phyloP scores from a whole-genome alignment of 2,888 invertebrate species.

The Cryptocephalus primarius region DNA sequence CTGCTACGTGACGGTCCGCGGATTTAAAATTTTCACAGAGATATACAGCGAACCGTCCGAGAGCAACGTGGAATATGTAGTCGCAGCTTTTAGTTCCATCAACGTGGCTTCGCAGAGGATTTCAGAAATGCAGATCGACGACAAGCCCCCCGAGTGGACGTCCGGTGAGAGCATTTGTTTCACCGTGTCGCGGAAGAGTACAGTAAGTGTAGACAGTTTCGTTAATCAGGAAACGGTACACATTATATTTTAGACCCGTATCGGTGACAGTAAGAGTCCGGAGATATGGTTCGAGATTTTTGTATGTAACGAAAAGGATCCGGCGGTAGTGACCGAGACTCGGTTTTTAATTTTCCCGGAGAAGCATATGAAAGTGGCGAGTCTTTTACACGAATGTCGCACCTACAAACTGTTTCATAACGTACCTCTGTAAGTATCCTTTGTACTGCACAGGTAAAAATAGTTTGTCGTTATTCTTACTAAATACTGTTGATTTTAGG shows the following conservation, averaged over 20 bases:
- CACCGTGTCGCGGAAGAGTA: slow-evolving; percentile 5
- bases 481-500: slow-evolving; percentile 4
- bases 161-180: slow-evolving; percentile 2
- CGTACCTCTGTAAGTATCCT: slow-evolving; percentile 3
- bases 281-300: slow-evolving; percentile 5
- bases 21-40: slow-evolving; percentile 13
- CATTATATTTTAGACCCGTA: not conserved
- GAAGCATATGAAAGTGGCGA: not conserved
- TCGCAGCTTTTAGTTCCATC: slow-evolving; percentile 10
- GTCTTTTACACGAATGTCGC: slow-evolving; percentile 1
- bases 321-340: no score
- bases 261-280: slow-evolving; percentile 2
- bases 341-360: not conserved
- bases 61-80: slow-evolving; percentile 10
- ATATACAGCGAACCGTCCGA: slow-evolving; percentile 8
- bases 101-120: not conserved
- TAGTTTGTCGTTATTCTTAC: no score
- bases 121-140: no score
- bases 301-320: no score
- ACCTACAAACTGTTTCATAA: slow-evolving; percentile 3
- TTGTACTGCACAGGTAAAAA: no score
- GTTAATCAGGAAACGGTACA: not conserved
- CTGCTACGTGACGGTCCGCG: slow-evolving; percentile 10
- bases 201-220: slow-evolving; percentile 4
- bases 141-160: not conserved